Percentiles rank a stretch among this genome's conserved stretches.
phyloP scores from a whole-genome alignment of 2,888 invertebrate species.

The Drosophila barbarae region DNA sequence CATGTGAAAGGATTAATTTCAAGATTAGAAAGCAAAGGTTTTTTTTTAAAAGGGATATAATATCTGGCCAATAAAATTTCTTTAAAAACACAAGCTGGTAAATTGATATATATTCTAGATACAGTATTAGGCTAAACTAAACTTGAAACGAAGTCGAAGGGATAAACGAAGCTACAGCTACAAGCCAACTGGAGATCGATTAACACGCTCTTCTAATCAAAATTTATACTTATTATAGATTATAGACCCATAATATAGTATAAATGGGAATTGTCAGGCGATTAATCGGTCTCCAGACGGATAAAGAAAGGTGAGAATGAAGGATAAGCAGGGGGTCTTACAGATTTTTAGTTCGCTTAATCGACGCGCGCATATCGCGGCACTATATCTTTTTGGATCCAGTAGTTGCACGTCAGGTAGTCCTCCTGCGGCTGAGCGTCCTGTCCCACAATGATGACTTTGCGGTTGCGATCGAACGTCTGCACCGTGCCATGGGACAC shows the following conservation, averaged over 20 bases:
- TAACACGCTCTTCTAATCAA: neutral
- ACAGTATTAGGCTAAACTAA: conserved; percentile 56
- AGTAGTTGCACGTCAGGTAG: conserved; percentile 88
- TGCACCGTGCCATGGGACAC: conserved; percentile 88
- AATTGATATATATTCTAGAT: neutral
- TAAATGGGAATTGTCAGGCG: neutral
- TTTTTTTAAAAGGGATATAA: no score
- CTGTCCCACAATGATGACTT: conserved; percentile 86
- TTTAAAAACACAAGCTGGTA: neutral
- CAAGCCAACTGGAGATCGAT: conserved; percentile 1
- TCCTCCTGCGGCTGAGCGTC: conserved; percentile 84
- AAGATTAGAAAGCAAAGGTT: neutral
- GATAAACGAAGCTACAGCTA: conserved; percentile 25
- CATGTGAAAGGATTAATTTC: neutral
- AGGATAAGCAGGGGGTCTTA: neutral
- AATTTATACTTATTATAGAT: neutral
- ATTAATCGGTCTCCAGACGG: conserved; percentile 10
- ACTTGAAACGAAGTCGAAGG: conserved; percentile 45
- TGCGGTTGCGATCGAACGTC: conserved; percentile 82
- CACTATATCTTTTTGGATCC: conserved; percentile 87
- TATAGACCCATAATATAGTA: neutral
- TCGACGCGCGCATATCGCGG: conserved; percentile 88
- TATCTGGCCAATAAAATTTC: neutral
- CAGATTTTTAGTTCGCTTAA: conserved; percentile 79
- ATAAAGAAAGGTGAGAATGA: conserved; percentile 4